phyloP scores from a whole-genome alignment of 2,113 vertebrate genomes.

The Corvus hawaiiensis region DNA sequence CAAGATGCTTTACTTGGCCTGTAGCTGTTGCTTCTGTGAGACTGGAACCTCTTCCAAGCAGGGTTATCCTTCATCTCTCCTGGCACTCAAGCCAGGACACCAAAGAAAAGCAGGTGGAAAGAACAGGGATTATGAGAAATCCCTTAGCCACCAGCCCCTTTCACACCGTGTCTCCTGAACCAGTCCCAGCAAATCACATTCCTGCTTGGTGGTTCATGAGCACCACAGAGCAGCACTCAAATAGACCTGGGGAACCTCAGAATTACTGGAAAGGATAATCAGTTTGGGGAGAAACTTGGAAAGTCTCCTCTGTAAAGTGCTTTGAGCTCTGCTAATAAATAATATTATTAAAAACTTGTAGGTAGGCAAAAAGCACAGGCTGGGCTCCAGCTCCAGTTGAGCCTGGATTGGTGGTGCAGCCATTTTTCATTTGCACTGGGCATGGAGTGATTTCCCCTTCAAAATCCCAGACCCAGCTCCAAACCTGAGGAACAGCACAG shows the following conservation, averaged over 20 bases:
- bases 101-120: not conserved
- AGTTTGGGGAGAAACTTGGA: not conserved
- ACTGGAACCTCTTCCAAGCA: not conserved
- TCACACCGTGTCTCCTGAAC: not conserved
- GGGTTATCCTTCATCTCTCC: not conserved
- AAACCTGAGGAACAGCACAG: not conserved
- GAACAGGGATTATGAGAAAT: not conserved
- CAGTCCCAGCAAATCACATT: not conserved
- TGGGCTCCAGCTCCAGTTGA: fast-evolving
- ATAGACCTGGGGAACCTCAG: not conserved
- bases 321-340: not conserved
- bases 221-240: not conserved
- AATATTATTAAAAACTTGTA: not conserved
- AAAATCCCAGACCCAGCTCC: not conserved
- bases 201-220: not conserved
- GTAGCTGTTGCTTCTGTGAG: not conserved
- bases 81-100: not conserved
- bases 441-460: not conserved
- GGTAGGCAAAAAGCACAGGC: not conserved
- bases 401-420: not conserved
- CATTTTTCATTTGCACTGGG: not conserved
- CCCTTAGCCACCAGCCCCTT: not conserved
- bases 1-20: not conserved
- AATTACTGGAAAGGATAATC: not conserved
- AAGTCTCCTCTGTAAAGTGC: not conserved